Evolutionary conservation across 1,140 invertebrate species (phyloP).

Genomic region (Drosophila sechellia): DNA sequence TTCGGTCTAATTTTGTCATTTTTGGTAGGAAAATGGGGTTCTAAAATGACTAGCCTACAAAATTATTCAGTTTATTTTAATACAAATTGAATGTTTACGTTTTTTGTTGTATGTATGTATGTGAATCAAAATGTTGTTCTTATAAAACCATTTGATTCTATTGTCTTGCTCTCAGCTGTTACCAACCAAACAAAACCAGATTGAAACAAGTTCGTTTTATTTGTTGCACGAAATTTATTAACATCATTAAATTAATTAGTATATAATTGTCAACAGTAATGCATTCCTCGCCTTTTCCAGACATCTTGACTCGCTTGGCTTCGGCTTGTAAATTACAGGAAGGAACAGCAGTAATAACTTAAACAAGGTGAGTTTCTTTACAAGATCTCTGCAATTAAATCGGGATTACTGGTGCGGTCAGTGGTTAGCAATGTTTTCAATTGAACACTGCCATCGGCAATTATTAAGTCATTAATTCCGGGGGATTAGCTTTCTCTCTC

Average conservation of each 20-base stretch:
- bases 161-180: neutral
- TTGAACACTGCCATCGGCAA: conserved; percentile 19
- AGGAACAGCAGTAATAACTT: conserved; percentile 31
- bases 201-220: conserved; percentile 3
- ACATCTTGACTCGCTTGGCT: conserved; percentile 20
- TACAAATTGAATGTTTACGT: no score
- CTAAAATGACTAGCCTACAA: no score
- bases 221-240: conserved; percentile 3
- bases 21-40: no score
- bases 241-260: conserved; percentile 3
- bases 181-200: neutral
- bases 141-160: neutral
- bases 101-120: no score
- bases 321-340: conserved; percentile 32
- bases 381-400: conserved; percentile 21
- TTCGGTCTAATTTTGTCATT: no score
- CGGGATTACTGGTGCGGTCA: conserved; percentile 6
- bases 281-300: conserved; percentile 11
- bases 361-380: conserved; percentile 54
- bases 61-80: neutral
- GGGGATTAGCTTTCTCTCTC: conserved; percentile 25
- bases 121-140: no score
- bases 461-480: conserved; percentile 45
- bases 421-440: conserved; percentile 17
- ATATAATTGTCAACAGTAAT: conserved; percentile 8